Evolutionary conservation across 2,888 invertebrate species (phyloP), one percentile per base, ranked within the genome.

Genomic region (Camponotus fellah): DNA sequence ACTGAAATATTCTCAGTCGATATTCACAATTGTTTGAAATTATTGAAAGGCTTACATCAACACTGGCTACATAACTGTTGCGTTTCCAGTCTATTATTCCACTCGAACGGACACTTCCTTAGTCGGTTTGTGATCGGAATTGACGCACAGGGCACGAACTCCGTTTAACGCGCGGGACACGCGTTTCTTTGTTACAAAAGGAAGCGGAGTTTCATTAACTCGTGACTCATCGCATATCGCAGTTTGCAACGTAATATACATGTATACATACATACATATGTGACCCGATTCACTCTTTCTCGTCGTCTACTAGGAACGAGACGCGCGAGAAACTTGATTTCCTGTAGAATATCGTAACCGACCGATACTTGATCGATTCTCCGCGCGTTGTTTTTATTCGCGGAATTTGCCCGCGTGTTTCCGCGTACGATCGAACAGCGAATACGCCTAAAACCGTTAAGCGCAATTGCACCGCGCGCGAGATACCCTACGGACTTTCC

Each of bases 151-250:
- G 69, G 76, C 87, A 87, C 87, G 87, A 53, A 83, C 68, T 62
- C 58, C 21, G 68, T 69, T 81, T 85, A 74, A 85, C 87, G 56
- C 71, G 58, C 81, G 53, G 34, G 82, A 85, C 85, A 88, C 86
- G 86, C 85, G 86, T 84, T 88, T 84, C 88, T 90, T 91, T 88
- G 87, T 89, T 79, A 75, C 53, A 68, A 66, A 83, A 88, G 89
- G 88, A 91, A 91, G 85, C 85, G 85, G 88, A 89, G 90, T 91
- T 90, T 89, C 89, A 91, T 91, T 91, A 90, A 82, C 83, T 75
- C 53, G 56, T 90, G 90, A 90, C 74, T 90, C 90, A 90, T 81
- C 72, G 72, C 66, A 68, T 64, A 74, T 66, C 58, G 66, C 77
- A 66, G 65, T 85, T 84, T 49, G 72, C 26, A 34, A 12, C 34